Conservation (phyloP, 1,140 invertebrate species). For the Apis florea region DNA sequence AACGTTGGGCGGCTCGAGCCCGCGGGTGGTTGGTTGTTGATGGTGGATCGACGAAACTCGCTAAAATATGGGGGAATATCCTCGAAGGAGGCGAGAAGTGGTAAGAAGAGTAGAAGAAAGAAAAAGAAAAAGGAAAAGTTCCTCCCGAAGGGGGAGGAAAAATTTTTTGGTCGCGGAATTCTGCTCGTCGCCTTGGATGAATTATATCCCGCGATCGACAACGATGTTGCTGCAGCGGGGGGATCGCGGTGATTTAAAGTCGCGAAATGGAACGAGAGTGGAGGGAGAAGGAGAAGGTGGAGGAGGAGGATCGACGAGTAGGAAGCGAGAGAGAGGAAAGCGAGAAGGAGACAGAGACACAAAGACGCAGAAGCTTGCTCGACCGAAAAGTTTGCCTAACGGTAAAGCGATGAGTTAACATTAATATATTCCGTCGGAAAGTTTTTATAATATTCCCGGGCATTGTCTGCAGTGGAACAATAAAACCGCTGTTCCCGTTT, state of each 20-base stretch:
- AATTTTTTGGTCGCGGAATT: constrained; percentile 4
- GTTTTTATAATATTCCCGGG: constrained; percentile 80
- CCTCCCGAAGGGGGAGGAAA: not conserved
- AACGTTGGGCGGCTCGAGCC: constrained; percentile 45
- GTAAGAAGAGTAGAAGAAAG: no score
- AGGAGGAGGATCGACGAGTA: not conserved
- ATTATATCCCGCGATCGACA: constrained; percentile 51
- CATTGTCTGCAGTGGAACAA: constrained; percentile 80
- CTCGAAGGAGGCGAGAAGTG: no score
- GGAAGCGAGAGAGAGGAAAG: constrained; percentile 6
- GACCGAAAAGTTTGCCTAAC: constrained; percentile 80
- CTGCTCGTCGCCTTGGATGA: constrained; percentile 26
- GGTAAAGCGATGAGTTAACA: constrained; percentile 80
- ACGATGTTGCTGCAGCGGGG: constrained; percentile 8
- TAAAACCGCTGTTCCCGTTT: constrained; percentile 80
- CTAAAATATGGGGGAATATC: no score
- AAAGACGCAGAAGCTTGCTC: constrained; percentile 63
- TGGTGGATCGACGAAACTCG: no score
- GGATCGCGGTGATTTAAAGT: constrained; percentile 39
- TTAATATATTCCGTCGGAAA: constrained; percentile 81
- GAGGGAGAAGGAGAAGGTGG: not conserved
- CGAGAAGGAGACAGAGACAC: constrained; percentile 28
- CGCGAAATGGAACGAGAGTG: constrained; percentile 25
- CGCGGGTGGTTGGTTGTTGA: not conserved
- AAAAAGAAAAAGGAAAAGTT: not conserved